A percentile compares a stretch with the other conserved stretches of the same genome.
These are phyloP conservation scores for Gallinago jamesoni DNA, from an alignment of 2,113 vertebrate genomes.

Conservation along the genomic window DNA sequence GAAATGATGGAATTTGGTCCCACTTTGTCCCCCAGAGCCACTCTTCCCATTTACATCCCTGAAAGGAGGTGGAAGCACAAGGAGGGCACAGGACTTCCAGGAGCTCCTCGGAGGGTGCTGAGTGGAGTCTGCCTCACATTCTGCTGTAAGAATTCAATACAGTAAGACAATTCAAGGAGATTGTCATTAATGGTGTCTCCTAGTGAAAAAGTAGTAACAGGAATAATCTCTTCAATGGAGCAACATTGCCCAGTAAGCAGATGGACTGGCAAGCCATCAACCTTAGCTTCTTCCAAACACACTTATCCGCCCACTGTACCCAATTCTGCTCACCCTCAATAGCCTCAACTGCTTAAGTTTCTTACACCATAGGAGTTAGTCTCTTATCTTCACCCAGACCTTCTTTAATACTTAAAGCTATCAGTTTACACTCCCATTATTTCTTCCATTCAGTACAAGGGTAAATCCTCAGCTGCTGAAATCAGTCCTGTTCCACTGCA, in stretches of 20 bases:
- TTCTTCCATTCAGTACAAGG: neutral
- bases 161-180: neutral
- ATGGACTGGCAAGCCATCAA: neutral
- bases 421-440: slow-evolving; percentile 38
- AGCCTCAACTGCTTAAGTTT: neutral
- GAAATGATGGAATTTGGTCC: neutral
- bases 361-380: neutral
- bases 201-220: neutral
- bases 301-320: neutral
- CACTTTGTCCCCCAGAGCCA: rapidly evolving
- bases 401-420: slow-evolving; percentile 35
- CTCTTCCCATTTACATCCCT: neutral
- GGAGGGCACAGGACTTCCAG: neutral
- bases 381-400: neutral
- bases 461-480: neutral
- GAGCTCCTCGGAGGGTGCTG: neutral
- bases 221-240: neutral
- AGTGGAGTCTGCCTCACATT: neutral
- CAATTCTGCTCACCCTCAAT: neutral
- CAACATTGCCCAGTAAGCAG: neutral
- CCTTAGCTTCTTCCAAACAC: neutral
- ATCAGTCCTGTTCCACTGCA: neutral
- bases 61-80: neutral
- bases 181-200: neutral
- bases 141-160: neutral